Percentiles rank a stretch among this genome's conserved stretches.
Conservation (phyloP, 2,888 invertebrate species). For the Desoria tigrina region DNA sequence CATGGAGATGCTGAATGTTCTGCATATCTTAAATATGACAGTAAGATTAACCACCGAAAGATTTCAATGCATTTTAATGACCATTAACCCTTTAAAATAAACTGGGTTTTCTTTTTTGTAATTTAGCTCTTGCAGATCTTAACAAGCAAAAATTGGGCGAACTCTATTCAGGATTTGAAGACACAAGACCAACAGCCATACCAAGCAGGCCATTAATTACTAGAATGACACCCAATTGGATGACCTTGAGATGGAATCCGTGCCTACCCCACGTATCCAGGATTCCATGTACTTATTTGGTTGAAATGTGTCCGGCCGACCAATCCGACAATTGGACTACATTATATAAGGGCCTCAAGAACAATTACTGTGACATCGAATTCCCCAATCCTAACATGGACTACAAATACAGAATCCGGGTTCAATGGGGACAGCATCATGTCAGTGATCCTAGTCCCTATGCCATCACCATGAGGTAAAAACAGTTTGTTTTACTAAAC, state of each 20-base stretch:
- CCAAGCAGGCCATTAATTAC: conserved; percentile 89
- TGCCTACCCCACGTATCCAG: conserved; percentile 78
- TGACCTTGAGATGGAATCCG: conserved; percentile 91
- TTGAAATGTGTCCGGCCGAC: conserved; percentile 77
- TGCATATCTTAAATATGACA: conserved; percentile 77
- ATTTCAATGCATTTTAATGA: conserved; percentile 59
- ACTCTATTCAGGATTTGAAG: conserved; percentile 81
- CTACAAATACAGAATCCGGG: conserved; percentile 91
- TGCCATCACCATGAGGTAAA: conserved; percentile 71
- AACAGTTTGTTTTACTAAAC: not conserved
- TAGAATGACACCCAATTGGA: conserved; percentile 83
- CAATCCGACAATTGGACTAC: conserved; percentile 27
- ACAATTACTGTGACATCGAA: conserved; percentile 84
- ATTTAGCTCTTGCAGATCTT: conserved; percentile 8
- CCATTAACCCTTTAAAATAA: too few relatives aligned
- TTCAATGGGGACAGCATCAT: conserved; percentile 89
- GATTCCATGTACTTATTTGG: conserved; percentile 83
- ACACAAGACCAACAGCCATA: conserved; percentile 81
- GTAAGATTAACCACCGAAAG: too few relatives aligned
- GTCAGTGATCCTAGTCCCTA: conserved; percentile 94
- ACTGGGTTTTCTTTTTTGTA: not conserved
- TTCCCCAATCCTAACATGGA: conserved; percentile 89
- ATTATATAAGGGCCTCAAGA: conserved; percentile 64
- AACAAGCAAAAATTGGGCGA: conserved; percentile 59
- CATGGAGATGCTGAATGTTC: conserved; percentile 80